Base-by-base conservation (phyloP, 2,888 invertebrate species). In the Glaucopsyche alexis region DNA sequence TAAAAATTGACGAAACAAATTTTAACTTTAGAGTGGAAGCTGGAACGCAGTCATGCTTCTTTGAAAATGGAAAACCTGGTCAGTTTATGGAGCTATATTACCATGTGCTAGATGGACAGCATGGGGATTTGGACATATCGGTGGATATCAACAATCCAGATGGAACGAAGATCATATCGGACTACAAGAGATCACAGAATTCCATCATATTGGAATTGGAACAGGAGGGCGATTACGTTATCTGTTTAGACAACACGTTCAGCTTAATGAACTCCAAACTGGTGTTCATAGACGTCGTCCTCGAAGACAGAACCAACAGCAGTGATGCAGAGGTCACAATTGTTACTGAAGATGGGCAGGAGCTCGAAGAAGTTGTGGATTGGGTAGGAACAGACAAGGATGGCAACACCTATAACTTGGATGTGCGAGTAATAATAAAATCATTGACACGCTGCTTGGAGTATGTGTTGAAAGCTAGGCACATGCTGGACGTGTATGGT, bases 241-340 rank as follows among this genome's bases (percentile, higher is more conserved):
- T 98, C 79, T 98, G 98, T 83, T 95, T 98, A 85, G 98, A 98
- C 85, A 98, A 98, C 84, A 95, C 95, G 0, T 96, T 96, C 85
- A 97, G 97, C 84, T 89, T 95, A 72, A 96, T 96, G 81, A 96
- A 96, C 80, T 93, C 95, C 0, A 98, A 98, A 86, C 94, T 96
- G 0, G 96, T 98, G 0, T 97, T 96, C 83, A 95, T 97, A 81
- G 96, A 96, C 82, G 86, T 97, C 8, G 93, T 95, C 73, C 91
- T 96, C 7, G 95, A 96, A 78, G 91, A 94, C 74, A 94, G 94
- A 74, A 90, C 86, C 52, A 87, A 86, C 7, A 82, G 84, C 0
- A 82, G 86, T n/a, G 84, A 85, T 71, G 83, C 85, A 0, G 77
- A 78, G 42, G 84, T 83, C 0, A 79, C 73, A 3, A 77, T 76